A percentile compares a stretch with the other conserved stretches of the same genome.
These are phyloP conservation scores for Aradus depressus DNA, from an alignment of 2,888 invertebrate species.

Conservation along the genomic window DNA sequence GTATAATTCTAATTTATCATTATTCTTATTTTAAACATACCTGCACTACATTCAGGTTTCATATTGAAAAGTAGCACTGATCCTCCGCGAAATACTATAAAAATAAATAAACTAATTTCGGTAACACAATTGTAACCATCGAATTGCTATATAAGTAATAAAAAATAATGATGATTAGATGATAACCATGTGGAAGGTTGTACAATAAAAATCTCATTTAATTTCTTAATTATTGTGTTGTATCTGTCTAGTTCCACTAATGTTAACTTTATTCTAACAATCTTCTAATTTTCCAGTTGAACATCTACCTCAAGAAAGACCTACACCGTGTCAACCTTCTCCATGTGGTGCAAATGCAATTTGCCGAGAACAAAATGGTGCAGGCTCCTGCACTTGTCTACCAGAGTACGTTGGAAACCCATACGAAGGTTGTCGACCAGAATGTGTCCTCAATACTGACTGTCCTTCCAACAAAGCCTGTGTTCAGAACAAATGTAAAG, in stretches of 20 bases:
- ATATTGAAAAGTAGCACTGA: too few relatives aligned
- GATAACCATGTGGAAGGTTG: not conserved
- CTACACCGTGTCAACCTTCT: constrained; percentile 57
- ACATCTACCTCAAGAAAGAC: constrained; percentile 21
- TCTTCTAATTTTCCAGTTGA: constrained; percentile 19
- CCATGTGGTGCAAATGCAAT: constrained; percentile 61
- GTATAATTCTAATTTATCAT: too few relatives aligned
- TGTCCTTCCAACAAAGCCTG: constrained; percentile 53
- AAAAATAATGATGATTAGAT: not conserved
- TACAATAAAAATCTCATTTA: not conserved
- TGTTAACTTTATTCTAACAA: not conserved
- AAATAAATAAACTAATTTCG: too few relatives aligned
- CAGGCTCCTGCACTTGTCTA: constrained; percentile 60
- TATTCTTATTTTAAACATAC: too few relatives aligned
- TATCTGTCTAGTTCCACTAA: not conserved
- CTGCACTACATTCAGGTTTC: too few relatives aligned
- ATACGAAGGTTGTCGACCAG: constrained; percentile 53
- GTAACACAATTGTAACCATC: too few relatives aligned
- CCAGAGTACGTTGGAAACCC: constrained; percentile 65
- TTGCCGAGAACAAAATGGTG: constrained; percentile 58
- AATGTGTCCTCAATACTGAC: constrained; percentile 52
- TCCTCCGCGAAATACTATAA: too few relatives aligned
- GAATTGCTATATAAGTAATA: too few relatives aligned
- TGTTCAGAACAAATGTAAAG: constrained; percentile 52
- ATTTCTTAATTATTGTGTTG: not conserved